Conservation (phyloP, 2,888 invertebrate genomes). For the Himalopsyche anomala region DNA sequence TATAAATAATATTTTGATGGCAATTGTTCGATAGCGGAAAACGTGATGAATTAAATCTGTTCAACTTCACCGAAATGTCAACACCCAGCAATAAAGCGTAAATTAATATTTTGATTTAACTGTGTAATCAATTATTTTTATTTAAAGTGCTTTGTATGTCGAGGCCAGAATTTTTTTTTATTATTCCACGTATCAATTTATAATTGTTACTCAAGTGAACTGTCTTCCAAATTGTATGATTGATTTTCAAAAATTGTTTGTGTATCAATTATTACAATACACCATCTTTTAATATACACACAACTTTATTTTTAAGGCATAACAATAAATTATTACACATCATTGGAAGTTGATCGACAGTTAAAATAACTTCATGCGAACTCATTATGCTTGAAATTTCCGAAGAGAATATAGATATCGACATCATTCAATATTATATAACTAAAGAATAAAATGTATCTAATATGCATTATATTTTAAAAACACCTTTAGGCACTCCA, state of each 20-base stretch:
- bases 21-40: neutral
- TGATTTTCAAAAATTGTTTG: neutral
- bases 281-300: neutral
- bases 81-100: constrained; percentile 12
- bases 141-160: neutral
- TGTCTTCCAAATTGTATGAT: neutral
- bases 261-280: neutral
- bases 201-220: neutral
- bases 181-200: neutral
- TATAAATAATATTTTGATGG: constrained; percentile 3
- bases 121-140: constrained; percentile 29
- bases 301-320: neutral
- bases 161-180: neutral
- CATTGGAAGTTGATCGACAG: too few relatives aligned
- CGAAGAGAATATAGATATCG: too few relatives aligned
- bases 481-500: too few relatives aligned
- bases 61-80: constrained; percentile 2
- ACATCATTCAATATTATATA: too few relatives aligned
- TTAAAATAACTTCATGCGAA: too few relatives aligned
- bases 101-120: constrained; percentile 22
- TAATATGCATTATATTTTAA: too few relatives aligned
- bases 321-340: too few relatives aligned
- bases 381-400: too few relatives aligned
- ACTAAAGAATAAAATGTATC: too few relatives aligned
- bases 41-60: neutral